These are phyloP conservation scores for Paraescarpia echinospica DNA, from an alignment of 1,140 invertebrate genomes.

Conservation along the genomic window DNA sequence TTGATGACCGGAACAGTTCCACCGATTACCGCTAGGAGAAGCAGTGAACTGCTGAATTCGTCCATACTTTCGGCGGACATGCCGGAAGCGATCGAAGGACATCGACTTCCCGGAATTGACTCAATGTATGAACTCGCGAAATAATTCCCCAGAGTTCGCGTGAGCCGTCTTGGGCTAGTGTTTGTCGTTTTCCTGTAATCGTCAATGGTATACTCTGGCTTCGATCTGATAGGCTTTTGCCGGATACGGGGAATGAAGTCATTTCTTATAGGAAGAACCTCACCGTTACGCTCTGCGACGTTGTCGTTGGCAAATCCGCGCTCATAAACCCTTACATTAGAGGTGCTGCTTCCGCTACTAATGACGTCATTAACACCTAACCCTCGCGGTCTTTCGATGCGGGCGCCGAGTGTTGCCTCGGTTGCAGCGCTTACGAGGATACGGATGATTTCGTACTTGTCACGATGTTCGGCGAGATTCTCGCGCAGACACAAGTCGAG, in stretches of 20 bases:
- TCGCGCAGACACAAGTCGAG: background rate
- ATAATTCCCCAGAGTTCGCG: background rate
- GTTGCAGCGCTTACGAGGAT: background rate
- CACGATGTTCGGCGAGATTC: background rate
- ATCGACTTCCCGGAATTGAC: background rate
- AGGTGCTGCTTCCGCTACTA: background rate
- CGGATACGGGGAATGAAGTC: background rate
- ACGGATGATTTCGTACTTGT: background rate
- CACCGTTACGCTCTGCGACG: background rate
- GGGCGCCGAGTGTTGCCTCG: background rate
- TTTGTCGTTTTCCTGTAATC: background rate
- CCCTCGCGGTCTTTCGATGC: background rate
- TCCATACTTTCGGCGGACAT: background rate
- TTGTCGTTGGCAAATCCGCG: background rate
- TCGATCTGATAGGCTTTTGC: background rate
- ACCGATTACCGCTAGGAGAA: background rate
- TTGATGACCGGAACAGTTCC: background rate
- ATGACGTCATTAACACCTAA: background rate
- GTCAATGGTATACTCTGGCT: background rate
- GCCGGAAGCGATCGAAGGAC: background rate
- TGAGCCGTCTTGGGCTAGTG: background rate
- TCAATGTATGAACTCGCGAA: background rate
- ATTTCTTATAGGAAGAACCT: background rate
- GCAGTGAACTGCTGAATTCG: background rate
- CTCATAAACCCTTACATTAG: background rate